Evolutionary conservation across 1,140 invertebrate species (phyloP), one percentile per base, ranked within the genome.

Genomic region (Pteromalus puparum): DNA sequence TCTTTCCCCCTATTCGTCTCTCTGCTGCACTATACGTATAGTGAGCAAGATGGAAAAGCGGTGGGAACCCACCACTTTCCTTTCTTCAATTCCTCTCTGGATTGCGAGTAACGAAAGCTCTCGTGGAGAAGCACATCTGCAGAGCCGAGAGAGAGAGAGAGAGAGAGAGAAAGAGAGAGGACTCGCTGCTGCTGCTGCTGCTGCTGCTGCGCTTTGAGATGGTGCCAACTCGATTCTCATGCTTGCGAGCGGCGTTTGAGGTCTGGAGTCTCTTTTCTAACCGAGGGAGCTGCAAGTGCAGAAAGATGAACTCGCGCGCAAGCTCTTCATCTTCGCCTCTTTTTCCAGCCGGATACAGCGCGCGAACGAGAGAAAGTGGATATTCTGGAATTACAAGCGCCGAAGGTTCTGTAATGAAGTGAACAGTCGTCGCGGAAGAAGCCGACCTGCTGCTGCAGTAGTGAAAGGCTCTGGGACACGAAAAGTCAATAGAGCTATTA

Each of bases 151-250:
- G 1, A 67, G 65, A 70, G 26, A 70, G 10, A 68, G 65, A 68
- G 65, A 46, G 42, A 72, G 70, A 72, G 15, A 73, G 24, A 26
- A 1, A 74, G 30, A 38, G 21, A 18, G 9, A 38, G 13, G 10
- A 9, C 30, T 74, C 34, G 28, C 73, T 21, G 21, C 38, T n/a
- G 34, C 21, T n/a, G n/a, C 34, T 42, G 72, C 30, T 70, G 24
- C 28, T 70, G 7, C 68, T 53, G 13, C 38, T n/a, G 34, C 21
- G 26, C 53, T 80, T 80, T 80, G 77, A 80, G 65, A 68, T 68
- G 77, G 61, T 80, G 77, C 77, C 77, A 80, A 80, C 77, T 68
- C 77, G 24, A 80, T 80, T 80, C 65, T 80, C 42, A 68, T 80
- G 65, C 77, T 80, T 21, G 76, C 13, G n/a, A 65, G 28, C 74